Percentiles rank a stretch among this genome's conserved stretches.
Evolutionary conservation across 2,797 vertebrate genomes (phyloP).

Genomic region (Danio tinwini): DNA sequence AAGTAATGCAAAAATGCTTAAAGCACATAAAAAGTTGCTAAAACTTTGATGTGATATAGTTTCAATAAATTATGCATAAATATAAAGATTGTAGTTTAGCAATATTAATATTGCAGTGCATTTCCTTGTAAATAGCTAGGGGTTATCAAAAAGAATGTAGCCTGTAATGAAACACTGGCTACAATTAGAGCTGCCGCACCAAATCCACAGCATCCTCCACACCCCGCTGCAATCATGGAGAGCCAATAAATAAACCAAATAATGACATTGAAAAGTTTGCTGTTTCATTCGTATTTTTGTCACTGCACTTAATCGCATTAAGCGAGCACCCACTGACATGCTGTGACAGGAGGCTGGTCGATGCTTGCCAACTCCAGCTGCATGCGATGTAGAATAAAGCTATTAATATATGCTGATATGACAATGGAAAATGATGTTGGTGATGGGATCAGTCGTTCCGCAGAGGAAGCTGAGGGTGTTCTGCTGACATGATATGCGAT

Average conservation of each 20-base stretch:
- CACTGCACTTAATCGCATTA: conserved; percentile 6
- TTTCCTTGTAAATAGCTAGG: neutral
- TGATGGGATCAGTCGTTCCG: conserved; percentile 59
- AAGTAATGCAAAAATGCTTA: neutral
- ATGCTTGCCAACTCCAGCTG: conserved; percentile 23
- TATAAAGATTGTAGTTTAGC: neutral
- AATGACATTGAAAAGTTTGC: neutral
- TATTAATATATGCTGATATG: conserved; percentile 59
- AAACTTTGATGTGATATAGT: neutral
- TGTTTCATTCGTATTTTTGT: neutral
- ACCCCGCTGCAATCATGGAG: neutral
- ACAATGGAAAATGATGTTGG: conserved; percentile 58
- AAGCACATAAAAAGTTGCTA: neutral
- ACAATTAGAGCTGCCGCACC: neutral
- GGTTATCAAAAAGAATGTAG: neutral
- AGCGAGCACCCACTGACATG: neutral
- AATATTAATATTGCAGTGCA: neutral
- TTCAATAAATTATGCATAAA: neutral
- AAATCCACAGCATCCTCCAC: neutral
- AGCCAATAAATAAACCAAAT: neutral
- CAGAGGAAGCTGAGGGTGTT: conserved; percentile 62
- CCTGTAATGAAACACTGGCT: neutral
- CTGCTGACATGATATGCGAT: conserved; percentile 64
- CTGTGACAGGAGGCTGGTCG: conserved; percentile 26
- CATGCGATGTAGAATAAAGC: conserved; percentile 36